phyloP scores from a whole-genome alignment of 1,140 invertebrate species.

The Conus ventricosus region DNA sequence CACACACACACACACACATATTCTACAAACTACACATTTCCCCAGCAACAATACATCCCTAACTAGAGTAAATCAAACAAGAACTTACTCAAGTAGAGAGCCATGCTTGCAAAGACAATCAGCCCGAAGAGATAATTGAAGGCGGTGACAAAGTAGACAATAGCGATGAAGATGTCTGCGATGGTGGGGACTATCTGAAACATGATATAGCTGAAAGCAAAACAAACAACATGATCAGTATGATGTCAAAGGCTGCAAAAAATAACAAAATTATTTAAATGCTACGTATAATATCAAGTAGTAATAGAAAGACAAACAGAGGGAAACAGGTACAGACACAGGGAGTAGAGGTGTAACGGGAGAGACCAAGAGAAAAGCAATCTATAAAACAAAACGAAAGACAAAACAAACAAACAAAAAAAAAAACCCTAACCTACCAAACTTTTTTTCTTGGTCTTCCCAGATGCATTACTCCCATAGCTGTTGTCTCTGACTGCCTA shows the following conservation, averaged over 20 bases:
- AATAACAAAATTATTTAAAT: background rate
- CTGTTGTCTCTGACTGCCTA: too few species aligned
- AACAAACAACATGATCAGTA: constrained; percentile 28
- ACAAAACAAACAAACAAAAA: too few species aligned
- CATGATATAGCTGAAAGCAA: constrained; percentile 75
- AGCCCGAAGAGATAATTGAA: constrained; percentile 96
- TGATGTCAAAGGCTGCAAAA: background rate
- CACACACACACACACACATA: background rate
- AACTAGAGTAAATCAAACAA: background rate
- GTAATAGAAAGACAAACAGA: constrained; percentile 4
- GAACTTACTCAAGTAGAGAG: constrained; percentile 90
- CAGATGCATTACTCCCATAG: too few species aligned
- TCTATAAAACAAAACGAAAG: too few species aligned
- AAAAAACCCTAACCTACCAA: too few species aligned
- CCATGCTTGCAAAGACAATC: constrained; percentile 95
- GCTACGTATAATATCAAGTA: background rate
- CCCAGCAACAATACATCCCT: background rate
- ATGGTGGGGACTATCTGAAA: constrained; percentile 89
- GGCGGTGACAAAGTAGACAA: constrained; percentile 88
- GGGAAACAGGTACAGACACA: background rate
- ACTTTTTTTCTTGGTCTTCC: too few species aligned
- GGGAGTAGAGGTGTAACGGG: background rate
- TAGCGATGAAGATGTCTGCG: constrained; percentile 93
- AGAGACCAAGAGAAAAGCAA: background rate
- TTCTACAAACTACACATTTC: background rate